Evolutionary conservation across 2,888 invertebrate species (phyloP), one percentile per base, ranked within the genome.

Genomic region (Stratiomys singularior): DNA sequence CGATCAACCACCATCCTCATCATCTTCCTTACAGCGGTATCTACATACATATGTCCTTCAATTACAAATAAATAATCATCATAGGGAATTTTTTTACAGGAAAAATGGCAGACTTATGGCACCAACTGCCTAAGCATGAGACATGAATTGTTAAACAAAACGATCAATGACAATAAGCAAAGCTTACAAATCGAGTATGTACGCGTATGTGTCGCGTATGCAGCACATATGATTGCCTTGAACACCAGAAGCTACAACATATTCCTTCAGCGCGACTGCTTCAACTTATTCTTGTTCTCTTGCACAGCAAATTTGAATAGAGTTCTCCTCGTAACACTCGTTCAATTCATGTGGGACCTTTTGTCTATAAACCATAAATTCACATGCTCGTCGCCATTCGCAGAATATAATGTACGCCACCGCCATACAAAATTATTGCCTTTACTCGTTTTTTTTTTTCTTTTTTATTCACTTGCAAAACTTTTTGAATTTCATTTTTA

Each of bases 351-450:
- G 69, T 69, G 69, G 69, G 69, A 69, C 47, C 69, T 69, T 74
- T 60, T 74, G 74, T 74, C 74, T 74, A 74, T 74, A 74, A 74
- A 74, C 74, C 74, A 74, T 74, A 74, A 58, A 58, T 58, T 74
- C 74, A 60, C 74, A 74, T 74, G 60, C 46, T 69, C 13, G 74
- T 74, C 74, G 58, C 27, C 58, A 74, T 74, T 74, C 74, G 44
- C 21, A n/a, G 74, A 74, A 74, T 60, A 74, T 37, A 74, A 21
- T 58, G 37, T 58, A 74, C 74, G 74, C 74, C 60, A 58, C 60
- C 21, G 46, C 58, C 58, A 74, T 74, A 74, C 58, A 11, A 74
- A 74, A 58, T 74, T 30, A 58, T 37, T 66, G 66, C 15, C 11
- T 66, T 18, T 37, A 66, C 66, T 66, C 15, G 52, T 52, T 52